Conservation (phyloP, 2,888 invertebrate genomes). For the Acronicta alni region DNA sequence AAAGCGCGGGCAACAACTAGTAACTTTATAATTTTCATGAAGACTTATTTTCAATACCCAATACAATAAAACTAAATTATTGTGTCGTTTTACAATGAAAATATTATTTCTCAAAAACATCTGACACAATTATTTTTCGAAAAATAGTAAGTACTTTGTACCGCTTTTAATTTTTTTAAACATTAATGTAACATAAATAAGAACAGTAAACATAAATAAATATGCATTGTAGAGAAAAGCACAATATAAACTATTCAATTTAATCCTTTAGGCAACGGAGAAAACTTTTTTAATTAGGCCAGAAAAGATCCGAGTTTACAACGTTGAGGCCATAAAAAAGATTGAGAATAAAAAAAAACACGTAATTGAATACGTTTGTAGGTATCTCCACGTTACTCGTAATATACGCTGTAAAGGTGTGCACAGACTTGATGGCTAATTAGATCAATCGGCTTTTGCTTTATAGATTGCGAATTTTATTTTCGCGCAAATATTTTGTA, state of each 20-base stretch:
- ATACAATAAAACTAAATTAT: too few relatives aligned
- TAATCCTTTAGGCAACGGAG: conserved; percentile 42
- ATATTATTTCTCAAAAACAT: too few relatives aligned
- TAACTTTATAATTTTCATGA: too few relatives aligned
- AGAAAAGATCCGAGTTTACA: conserved; percentile 42
- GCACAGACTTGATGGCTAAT: too few relatives aligned
- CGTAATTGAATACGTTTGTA: conserved; percentile 46
- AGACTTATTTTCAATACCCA: too few relatives aligned
- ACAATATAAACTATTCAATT: conserved; percentile 29
- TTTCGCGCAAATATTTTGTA: background rate
- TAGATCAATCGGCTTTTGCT: background rate
- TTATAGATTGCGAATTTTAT: background rate
- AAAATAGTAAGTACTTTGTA: too few relatives aligned
- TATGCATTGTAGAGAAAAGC: conserved; percentile 16
- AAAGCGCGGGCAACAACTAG: too few relatives aligned
- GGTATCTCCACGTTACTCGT: conserved; percentile 16
- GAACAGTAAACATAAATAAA: too few relatives aligned
- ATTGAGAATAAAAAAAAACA: conserved; percentile 26
- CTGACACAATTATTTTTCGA: too few relatives aligned
- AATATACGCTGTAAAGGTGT: conserved; percentile 6
- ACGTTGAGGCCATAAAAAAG: conserved; percentile 42
- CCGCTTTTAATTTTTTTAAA: too few relatives aligned
- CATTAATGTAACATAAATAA: too few relatives aligned
- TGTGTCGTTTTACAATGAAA: too few relatives aligned
- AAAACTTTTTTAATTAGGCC: conserved; percentile 54